phyloP scores from a whole-genome alignment of 2,113 vertebrate genomes.

The Ginglymostoma cirratum region DNA sequence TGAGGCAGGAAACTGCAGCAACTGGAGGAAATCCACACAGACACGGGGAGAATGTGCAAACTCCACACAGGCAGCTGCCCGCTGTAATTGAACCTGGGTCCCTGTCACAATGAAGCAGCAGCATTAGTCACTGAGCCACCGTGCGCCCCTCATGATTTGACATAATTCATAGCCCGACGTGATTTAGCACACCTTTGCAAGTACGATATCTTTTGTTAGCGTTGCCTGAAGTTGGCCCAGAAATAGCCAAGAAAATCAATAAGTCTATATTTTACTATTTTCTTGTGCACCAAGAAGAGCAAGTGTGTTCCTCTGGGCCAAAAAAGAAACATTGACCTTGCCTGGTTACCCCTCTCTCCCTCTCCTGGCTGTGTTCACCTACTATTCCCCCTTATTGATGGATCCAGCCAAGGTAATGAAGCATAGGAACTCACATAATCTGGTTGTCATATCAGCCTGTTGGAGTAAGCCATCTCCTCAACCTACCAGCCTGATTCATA shows the following conservation, averaged over 20 bases:
- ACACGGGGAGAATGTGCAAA: too few relatives aligned
- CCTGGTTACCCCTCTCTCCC: neutral
- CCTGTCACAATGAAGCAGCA: too few relatives aligned
- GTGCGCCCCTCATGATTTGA: neutral
- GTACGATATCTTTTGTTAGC: neutral
- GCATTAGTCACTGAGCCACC: too few relatives aligned
- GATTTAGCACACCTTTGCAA: neutral
- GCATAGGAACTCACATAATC: neutral
- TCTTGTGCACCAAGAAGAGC: neutral
- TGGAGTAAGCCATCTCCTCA: neutral
- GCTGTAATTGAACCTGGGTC: too few relatives aligned
- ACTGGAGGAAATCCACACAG: too few relatives aligned
- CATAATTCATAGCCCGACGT: neutral
- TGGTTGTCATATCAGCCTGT: neutral
- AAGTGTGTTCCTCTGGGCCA: neutral
- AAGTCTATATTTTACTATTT: neutral
- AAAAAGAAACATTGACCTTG: neutral
- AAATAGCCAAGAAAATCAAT: neutral
- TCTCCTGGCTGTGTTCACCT: neutral
- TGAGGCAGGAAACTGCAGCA: too few relatives aligned
- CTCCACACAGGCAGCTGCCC: too few relatives aligned
- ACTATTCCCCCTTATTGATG: neutral
- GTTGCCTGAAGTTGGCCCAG: neutral
- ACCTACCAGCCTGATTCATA: neutral
- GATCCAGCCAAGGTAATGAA: neutral